These are phyloP conservation scores for Pseudoatta argentina DNA, from an alignment of 1,140 invertebrate species.

Conservation along the genomic window DNA sequence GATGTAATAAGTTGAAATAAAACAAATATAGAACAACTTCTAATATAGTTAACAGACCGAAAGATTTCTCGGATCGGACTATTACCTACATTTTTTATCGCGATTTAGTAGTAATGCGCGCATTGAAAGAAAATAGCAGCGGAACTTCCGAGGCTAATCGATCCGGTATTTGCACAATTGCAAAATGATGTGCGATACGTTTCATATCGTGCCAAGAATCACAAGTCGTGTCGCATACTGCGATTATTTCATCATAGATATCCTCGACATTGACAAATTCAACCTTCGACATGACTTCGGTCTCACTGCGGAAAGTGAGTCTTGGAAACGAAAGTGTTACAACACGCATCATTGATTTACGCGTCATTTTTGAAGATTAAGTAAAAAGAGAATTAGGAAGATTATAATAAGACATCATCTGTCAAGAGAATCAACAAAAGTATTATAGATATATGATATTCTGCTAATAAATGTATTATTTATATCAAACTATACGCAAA, in stretches of 20 bases:
- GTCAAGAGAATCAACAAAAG: background rate
- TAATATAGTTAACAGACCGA: too few relatives aligned
- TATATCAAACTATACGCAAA: background rate
- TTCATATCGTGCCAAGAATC: constrained; percentile 60
- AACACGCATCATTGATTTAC: background rate
- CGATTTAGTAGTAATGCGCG: background rate
- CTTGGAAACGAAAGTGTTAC: constrained; percentile 9
- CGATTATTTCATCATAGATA: constrained; percentile 30
- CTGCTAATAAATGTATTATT: background rate
- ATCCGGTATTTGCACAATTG: constrained; percentile 48
- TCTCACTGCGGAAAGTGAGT: constrained; percentile 54
- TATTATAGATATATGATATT: background rate
- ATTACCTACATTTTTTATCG: background rate
- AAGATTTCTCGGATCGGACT: background rate
- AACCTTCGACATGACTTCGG: constrained; percentile 59
- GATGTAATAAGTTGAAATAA: too few relatives aligned
- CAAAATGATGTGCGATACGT: constrained; percentile 34
- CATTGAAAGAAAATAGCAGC: background rate
- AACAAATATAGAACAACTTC: too few relatives aligned
- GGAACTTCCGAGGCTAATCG: constrained; percentile 6
- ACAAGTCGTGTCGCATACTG: background rate
- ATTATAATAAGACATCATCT: background rate
- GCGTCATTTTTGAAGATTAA: background rate
- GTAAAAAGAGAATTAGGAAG: background rate
- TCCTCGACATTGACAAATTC: constrained; percentile 67